Percentiles rank a stretch among this genome's conserved stretches.
Evolutionary conservation across 1,140 invertebrate genomes (phyloP).

Genomic region (Drosophila sturtevanti): DNA sequence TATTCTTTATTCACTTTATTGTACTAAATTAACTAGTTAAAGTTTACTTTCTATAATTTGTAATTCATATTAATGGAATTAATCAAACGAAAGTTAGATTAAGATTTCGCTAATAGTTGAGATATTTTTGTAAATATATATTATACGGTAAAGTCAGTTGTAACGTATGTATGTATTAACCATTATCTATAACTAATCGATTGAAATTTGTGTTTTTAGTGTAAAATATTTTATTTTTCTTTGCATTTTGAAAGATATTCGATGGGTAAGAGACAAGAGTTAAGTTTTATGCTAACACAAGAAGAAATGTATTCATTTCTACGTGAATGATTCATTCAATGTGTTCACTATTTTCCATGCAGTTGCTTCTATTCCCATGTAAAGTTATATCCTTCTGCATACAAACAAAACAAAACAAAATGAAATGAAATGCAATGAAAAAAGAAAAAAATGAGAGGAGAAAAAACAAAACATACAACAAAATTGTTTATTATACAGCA

Average conservation of each 20-base stretch:
- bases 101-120: too few species aligned
- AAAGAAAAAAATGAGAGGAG: not conserved
- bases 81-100: too few species aligned
- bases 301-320: slow-evolving; percentile 11
- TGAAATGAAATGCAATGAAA: too few species aligned
- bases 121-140: too few species aligned
- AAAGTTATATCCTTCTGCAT: slow-evolving; percentile 11
- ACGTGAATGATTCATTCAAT: slow-evolving; percentile 16
- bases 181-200: not conserved
- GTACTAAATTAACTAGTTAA: too few species aligned
- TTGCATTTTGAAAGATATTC: not conserved
- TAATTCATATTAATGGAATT: too few species aligned
- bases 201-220: not conserved
- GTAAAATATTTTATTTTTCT: not conserved
- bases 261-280: not conserved
- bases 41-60: too few species aligned
- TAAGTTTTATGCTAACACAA: not conserved
- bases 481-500: slow-evolving; percentile 74
- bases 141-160: too few species aligned
- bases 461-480: slow-evolving; percentile 33
- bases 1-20: not conserved
- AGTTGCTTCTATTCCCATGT: slow-evolving; percentile 18
- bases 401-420: too few species aligned
- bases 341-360: slow-evolving; percentile 11
- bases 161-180: too few species aligned